Percentiles rank a stretch among this genome's conserved stretches.
phyloP scores from a whole-genome alignment of 1,140 invertebrate genomes.

The Palaemon carinicauda region DNA sequence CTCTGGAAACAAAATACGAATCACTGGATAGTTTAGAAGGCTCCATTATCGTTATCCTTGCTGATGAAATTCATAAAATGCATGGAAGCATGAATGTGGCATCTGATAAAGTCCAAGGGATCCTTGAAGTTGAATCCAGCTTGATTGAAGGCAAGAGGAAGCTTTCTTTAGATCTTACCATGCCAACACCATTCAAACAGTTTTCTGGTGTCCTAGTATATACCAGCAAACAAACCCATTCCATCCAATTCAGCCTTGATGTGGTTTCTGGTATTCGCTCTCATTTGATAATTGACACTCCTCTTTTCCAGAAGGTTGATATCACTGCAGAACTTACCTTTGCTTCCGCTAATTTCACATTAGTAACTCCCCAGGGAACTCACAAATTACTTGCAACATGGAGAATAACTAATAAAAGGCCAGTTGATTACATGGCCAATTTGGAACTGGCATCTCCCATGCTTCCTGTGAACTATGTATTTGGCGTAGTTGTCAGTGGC shows the following conservation, averaged over 20 bases:
- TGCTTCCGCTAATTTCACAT: not conserved
- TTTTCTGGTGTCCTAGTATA: not conserved
- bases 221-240: not conserved
- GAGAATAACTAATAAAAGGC: slow-evolving; percentile 4
- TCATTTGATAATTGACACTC: slow-evolving; percentile 18
- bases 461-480: slow-evolving; percentile 12
- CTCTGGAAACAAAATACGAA: slow-evolving; percentile 7
- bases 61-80: slow-evolving; percentile 5
- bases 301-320: not conserved
- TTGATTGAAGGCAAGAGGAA: slow-evolving; percentile 13
- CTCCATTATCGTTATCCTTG: not conserved
- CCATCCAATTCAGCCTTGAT: slow-evolving; percentile 16
- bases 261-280: not conserved
- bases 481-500: not conserved
- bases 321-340: not conserved
- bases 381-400: slow-evolving; percentile 3
- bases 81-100: not conserved
- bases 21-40: slow-evolving; percentile 19
- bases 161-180: slow-evolving; percentile 1
- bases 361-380: slow-evolving; percentile 9
- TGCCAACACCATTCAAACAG: slow-evolving; percentile 20
- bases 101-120: not conserved
- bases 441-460: slow-evolving; percentile 13
- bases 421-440: not conserved
- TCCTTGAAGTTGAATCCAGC: not conserved